These are phyloP conservation scores for Pollachius pollachius DNA, from an alignment of 2,113 vertebrate species.

Conservation along the genomic window DNA sequence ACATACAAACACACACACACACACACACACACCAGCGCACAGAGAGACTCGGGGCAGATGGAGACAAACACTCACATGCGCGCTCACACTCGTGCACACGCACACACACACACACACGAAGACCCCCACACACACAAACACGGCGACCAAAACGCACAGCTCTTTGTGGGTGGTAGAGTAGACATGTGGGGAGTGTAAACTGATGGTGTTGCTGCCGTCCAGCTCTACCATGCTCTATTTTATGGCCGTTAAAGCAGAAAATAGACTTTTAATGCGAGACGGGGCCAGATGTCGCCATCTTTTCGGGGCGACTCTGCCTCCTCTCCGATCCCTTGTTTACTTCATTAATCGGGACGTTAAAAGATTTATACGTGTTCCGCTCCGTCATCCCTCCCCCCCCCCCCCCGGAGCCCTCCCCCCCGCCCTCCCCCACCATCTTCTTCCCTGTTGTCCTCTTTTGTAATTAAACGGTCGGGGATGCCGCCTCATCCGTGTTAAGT, in stretches of 20 bases:
- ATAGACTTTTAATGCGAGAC: conserved; percentile 61
- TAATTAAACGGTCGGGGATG: conserved; percentile 49
- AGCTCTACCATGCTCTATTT: conserved; percentile 61
- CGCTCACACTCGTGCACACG: neutral
- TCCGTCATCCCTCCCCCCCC: conserved; percentile 18
- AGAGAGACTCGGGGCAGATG: neutral
- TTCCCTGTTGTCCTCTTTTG: conserved; percentile 41
- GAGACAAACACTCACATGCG: conserved; percentile 12
- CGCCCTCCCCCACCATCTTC: conserved; percentile 1
- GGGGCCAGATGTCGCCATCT: conserved; percentile 57
- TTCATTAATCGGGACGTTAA: conserved; percentile 65
- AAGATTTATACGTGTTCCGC: conserved; percentile 51
- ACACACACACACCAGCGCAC: neutral
- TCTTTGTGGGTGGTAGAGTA: conserved; percentile 38
- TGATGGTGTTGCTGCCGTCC: conserved; percentile 27
- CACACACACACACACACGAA: neutral
- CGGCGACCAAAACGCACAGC: neutral
- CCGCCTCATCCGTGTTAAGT: conserved; percentile 4
- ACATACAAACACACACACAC: neutral
- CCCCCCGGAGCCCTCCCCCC: neutral
- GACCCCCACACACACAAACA: neutral
- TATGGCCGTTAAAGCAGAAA: conserved; percentile 70
- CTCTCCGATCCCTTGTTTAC: conserved; percentile 41
- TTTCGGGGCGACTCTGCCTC: conserved; percentile 39
- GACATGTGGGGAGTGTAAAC: conserved; percentile 57